phyloP scores from a whole-genome alignment of 2,113 vertebrate species.

The Origma solitaria region DNA sequence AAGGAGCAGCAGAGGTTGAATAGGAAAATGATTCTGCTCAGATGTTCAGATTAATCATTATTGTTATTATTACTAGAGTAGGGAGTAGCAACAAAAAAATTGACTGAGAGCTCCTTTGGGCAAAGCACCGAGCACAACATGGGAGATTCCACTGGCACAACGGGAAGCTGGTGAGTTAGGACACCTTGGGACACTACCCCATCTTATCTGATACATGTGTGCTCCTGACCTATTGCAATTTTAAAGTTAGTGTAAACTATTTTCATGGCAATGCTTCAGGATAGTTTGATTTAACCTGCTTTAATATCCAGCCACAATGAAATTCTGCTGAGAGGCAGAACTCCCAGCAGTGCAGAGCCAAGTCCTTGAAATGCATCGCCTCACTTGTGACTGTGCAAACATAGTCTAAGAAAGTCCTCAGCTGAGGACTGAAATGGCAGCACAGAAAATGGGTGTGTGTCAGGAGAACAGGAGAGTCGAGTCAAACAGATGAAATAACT shows the following conservation, averaged over 20 bases:
- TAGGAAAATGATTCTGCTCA: background rate
- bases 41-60: background rate
- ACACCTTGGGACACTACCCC: background rate
- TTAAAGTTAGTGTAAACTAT: background rate
- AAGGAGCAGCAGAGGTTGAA: background rate
- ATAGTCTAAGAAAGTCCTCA: background rate
- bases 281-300: background rate
- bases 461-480: background rate
- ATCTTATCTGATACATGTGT: background rate
- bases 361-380: background rate
- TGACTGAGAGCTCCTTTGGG: background rate
- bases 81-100: background rate
- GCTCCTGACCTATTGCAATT: background rate
- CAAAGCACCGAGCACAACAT: background rate
- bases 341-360: background rate
- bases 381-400: background rate
- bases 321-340: background rate
- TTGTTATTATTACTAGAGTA: background rate
- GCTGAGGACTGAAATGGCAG: background rate
- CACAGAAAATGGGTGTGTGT: background rate
- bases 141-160: background rate
- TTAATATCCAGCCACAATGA: background rate
- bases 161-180: background rate
- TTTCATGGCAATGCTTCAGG: background rate
- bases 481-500: background rate